These are phyloP conservation scores for Drosophila neonasuta DNA, from an alignment of 2,888 invertebrate genomes.

Conservation along the genomic window DNA sequence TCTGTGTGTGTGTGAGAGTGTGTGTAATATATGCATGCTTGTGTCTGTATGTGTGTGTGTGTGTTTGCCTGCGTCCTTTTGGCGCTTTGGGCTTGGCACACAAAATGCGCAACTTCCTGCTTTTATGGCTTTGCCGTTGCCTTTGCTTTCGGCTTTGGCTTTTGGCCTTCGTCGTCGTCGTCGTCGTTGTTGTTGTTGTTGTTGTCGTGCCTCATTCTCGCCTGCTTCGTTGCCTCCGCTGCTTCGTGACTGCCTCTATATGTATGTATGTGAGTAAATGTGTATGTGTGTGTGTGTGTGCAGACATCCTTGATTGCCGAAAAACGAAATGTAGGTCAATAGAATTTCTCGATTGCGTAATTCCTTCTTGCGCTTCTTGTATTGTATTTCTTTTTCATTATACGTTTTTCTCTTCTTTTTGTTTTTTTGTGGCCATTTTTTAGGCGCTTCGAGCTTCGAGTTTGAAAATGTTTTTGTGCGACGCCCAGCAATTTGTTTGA, in stretches of 20 bases:
- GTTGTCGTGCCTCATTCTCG: constrained; percentile 37
- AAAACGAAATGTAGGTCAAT: constrained; percentile 71
- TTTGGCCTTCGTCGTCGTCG: constrained; percentile 32
- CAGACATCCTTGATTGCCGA: constrained; percentile 65
- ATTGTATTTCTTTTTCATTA: constrained; percentile 26
- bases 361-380: constrained; percentile 18
- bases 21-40: constrained; percentile 31
- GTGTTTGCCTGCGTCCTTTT: constrained; percentile 43
- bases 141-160: constrained; percentile 40
- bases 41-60: constrained; percentile 16
- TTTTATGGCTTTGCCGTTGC: constrained; percentile 59
- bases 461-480: constrained; percentile 2
- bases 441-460: not conserved
- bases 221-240: constrained; percentile 26
- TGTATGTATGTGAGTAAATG: constrained; percentile 3
- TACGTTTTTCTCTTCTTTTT: not conserved
- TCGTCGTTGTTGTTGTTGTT: constrained; percentile 2
- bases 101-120: constrained; percentile 73
- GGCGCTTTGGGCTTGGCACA: constrained; percentile 55
- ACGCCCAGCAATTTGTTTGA: constrained; percentile 7
- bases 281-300: constrained; percentile 6
- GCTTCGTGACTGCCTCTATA: constrained; percentile 12
- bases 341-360: constrained; percentile 65
- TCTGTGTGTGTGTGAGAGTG: constrained; percentile 13
- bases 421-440: constrained; percentile 4